Conservation (phyloP, 2,113 vertebrate genomes). For the Globicephala melas region DNA sequence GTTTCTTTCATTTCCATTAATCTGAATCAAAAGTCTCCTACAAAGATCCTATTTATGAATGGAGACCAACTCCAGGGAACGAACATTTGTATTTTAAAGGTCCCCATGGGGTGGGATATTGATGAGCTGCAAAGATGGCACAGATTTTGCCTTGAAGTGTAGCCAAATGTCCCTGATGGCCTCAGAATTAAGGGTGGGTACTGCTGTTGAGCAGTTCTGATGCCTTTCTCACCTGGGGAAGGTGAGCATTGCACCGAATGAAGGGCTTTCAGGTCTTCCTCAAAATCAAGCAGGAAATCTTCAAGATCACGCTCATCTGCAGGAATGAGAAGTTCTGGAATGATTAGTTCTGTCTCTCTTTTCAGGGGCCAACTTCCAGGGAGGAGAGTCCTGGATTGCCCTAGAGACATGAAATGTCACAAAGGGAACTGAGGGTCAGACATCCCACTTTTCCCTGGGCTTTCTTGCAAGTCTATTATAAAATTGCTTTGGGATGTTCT, state of each 20-base stretch:
- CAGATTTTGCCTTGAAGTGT: neutral
- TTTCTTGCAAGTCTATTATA: neutral
- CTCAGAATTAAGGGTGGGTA: neutral
- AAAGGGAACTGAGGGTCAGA: neutral
- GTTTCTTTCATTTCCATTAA: neutral
- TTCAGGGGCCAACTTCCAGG: neutral
- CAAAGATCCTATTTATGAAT: neutral
- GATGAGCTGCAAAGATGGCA: neutral
- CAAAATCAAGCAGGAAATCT: conserved; percentile 90
- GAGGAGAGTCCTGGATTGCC: neutral
- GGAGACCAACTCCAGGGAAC: neutral
- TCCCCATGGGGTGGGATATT: neutral
- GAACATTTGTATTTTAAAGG: neutral
- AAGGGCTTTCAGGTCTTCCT: conserved; percentile 90
- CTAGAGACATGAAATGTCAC: neutral
- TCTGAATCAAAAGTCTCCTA: neutral
- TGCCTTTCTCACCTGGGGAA: conserved; percentile 86
- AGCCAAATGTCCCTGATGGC: neutral
- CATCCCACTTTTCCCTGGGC: neutral
- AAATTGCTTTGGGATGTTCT: neutral
- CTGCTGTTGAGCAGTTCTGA: neutral
- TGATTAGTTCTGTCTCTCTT: conserved; percentile 41
- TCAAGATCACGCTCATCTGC: conserved; percentile 91
- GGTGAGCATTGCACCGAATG: conserved; percentile 92
- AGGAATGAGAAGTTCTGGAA: conserved; percentile 44